A percentile compares a stretch with the other conserved stretches of the same genome.
Conservation (phyloP, 2,113 vertebrate genomes). For the Dunckerocampus dactyliophorus region DNA sequence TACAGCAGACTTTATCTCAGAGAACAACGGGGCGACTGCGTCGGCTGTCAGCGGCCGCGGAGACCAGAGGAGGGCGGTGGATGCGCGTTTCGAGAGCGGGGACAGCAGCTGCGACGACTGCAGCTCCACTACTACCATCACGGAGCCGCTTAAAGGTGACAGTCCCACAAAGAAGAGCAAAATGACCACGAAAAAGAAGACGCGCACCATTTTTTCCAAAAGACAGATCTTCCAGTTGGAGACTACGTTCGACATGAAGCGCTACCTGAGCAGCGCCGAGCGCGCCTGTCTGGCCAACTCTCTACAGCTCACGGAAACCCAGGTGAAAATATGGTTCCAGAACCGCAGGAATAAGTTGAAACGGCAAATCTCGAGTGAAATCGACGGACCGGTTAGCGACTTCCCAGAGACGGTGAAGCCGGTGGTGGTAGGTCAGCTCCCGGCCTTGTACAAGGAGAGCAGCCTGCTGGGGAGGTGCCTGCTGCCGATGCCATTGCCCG, state of each 20-base stretch:
- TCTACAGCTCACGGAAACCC: constrained; percentile 79
- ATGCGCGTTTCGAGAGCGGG: constrained; percentile 64
- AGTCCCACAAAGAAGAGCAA: constrained; percentile 67
- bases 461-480: constrained; percentile 76
- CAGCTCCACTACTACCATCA: constrained; percentile 46
- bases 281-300: constrained; percentile 77
- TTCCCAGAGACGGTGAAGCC: constrained; percentile 65
- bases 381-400: constrained; percentile 68
- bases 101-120: constrained; percentile 72
- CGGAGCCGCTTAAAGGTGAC: constrained; percentile 26
- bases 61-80: constrained; percentile 43
- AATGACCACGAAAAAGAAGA: constrained; percentile 78
- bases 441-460: constrained; percentile 79
- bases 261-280: constrained; percentile 84
- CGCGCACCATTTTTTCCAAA: constrained; percentile 85
- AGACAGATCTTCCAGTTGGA: constrained; percentile 86
- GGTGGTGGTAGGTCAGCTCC: constrained; percentile 67
- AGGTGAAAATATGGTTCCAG: constrained; percentile 84
- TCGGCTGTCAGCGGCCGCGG: constrained; percentile 39
- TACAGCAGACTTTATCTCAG: constrained; percentile 54
- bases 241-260: constrained; percentile 84
- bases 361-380: constrained; percentile 79
- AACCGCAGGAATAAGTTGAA: constrained; percentile 84
- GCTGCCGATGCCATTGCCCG: constrained; percentile 79
- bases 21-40: constrained; percentile 32